Evolutionary conservation across 2,888 invertebrate species (phyloP), one percentile per base, ranked within the genome.

Genomic region (Norana najaformis): DNA sequence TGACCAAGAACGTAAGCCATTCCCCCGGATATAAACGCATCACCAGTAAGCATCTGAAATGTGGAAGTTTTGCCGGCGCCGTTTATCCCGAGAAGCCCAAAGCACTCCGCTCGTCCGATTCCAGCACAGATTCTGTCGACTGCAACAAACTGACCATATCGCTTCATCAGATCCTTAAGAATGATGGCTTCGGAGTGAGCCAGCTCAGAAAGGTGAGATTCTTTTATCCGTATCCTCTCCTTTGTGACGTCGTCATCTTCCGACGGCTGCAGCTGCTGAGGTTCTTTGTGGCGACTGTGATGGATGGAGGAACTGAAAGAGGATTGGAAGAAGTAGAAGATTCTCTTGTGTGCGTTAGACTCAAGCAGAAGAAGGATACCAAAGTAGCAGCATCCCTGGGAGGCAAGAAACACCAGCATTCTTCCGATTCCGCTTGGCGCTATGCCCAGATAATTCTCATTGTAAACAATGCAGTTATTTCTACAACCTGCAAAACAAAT

Each of bases 71-170:
- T 96, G 11, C 95, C 96, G 93, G 98, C 95, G 97, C 95, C 95
- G 92, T 95, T 95, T 5, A 95, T 94, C 30, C 95, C 95, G 85
- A 98, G 95, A 5, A 98, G 95, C 0, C 97, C 97, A 92, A 97
- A 97, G 94, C 97, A 97, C 95, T 96, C 97, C 16, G 96, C 96
- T 91, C 96, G 95, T 90, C 53, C 47, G 85, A 96, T 96, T 88
- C 96, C 97, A 93, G 96, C 94, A 93, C 96, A 96, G 13, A 97
- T 95, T 92, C 97, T 96, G 94, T 97, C 96, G 0, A 98, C 98
- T 0, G 98, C 98, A 90, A 97, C 94, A 91, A 97, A 96, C 18
- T 88, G 83, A 96, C 96, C 94, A 93, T 98, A 98, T 88, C 95
- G 95, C 94, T 98, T 98, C 36, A 97, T 96, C 20, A 98, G 95